These are phyloP conservation scores for Choristoneura rosaceana DNA, from an alignment of 2,888 invertebrate species.

Conservation along the genomic window DNA sequence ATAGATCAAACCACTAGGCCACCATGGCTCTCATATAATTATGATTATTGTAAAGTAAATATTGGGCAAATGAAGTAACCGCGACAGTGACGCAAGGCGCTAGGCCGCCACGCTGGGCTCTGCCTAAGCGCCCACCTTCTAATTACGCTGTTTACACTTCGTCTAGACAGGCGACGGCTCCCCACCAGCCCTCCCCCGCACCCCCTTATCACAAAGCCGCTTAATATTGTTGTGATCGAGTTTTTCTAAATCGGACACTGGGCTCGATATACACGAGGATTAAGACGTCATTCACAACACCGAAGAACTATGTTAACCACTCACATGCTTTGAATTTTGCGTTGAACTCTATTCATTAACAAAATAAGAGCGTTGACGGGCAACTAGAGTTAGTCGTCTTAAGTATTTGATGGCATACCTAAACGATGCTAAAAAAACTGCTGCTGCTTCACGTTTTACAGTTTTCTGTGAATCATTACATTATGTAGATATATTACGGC, in stretches of 20 bases:
- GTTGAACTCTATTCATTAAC: too few relatives aligned
- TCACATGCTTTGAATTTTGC: too few relatives aligned
- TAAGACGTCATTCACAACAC: constrained; percentile 2
- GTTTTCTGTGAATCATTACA: not conserved
- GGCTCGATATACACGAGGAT: constrained; percentile 5
- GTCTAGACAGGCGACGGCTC: constrained; percentile 79
- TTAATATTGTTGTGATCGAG: constrained; percentile 46
- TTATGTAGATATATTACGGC: not conserved
- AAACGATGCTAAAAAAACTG: not conserved
- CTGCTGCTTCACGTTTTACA: not conserved
- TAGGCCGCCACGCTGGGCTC: constrained; percentile 54
- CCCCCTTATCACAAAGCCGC: constrained; percentile 63
- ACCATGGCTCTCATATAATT: not conserved
- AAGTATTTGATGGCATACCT: not conserved
- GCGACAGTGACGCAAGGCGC: constrained; percentile 55
- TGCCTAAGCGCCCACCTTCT: constrained; percentile 81
- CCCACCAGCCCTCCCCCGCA: constrained; percentile 53
- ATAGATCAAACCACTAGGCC: too few relatives aligned
- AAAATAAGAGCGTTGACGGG: too few relatives aligned
- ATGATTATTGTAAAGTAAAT: constrained; percentile 4
- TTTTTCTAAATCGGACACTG: constrained; percentile 22
- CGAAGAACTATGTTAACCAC: not conserved
- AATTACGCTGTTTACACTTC: constrained; percentile 70
- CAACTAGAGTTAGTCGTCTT: too few relatives aligned
- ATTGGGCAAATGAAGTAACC: constrained; percentile 24